Evolutionary conservation across 2,797 vertebrate species (phyloP).

Genomic region (Nyctibius grandis): DNA sequence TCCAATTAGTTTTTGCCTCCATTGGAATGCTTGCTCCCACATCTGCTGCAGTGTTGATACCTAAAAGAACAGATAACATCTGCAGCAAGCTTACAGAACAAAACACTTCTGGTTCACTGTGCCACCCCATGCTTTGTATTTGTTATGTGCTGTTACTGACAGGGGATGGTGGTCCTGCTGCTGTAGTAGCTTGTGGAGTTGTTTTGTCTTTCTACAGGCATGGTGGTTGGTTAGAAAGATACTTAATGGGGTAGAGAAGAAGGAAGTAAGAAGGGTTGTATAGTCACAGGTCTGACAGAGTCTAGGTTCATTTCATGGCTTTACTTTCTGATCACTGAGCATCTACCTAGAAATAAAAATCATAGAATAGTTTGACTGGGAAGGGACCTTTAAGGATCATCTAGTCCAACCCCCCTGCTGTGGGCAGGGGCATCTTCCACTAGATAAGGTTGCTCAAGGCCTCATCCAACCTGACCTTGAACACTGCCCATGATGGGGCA

Average conservation of each 20-base stretch:
- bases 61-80: background rate
- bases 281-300: background rate
- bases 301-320: background rate
- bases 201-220: background rate
- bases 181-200: background rate
- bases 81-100: background rate
- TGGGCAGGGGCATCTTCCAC: background rate
- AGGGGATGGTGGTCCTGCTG: background rate
- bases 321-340: background rate
- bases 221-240: background rate
- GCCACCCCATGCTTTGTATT: background rate
- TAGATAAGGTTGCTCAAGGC: background rate
- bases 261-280: background rate
- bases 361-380: background rate
- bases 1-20: background rate
- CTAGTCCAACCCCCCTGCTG: background rate
- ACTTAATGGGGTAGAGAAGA: background rate
- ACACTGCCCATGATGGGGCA: background rate
- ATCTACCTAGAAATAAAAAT: background rate
- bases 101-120: background rate
- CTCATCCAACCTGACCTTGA: background rate
- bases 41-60: background rate
- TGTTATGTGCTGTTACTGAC: background rate
- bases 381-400: background rate
- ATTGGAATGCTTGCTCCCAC: background rate